phyloP scores from a whole-genome alignment of 2,797 vertebrate genomes.

The Florisuga fusca region DNA sequence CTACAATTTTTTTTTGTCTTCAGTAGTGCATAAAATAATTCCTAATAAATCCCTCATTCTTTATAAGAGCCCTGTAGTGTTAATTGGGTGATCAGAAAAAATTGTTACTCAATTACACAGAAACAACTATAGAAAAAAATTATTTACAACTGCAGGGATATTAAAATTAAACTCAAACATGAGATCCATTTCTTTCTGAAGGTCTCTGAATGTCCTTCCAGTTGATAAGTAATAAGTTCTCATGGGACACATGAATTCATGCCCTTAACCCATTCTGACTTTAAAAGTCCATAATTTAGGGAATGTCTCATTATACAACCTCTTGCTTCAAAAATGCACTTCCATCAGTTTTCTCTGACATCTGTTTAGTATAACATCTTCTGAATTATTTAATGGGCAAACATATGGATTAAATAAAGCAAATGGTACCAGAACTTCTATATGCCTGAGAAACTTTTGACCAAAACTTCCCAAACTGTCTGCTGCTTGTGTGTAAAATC shows the following conservation, averaged over 20 bases:
- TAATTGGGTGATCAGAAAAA: slow-evolving; percentile 26
- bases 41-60: not conserved
- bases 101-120: not conserved
- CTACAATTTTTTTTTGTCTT: not conserved
- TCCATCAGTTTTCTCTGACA: slow-evolving; percentile 57
- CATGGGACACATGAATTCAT: slow-evolving; percentile 65
- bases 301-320: slow-evolving; percentile 52
- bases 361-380: slow-evolving; percentile 62
- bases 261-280: slow-evolving; percentile 68
- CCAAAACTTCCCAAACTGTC: not conserved
- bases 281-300: slow-evolving; percentile 59
- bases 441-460: not conserved
- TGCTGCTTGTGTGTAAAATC: not conserved
- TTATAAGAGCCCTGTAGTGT: not conserved
- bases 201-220: slow-evolving; percentile 51
- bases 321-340: slow-evolving; percentile 63
- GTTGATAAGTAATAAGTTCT: slow-evolving; percentile 67
- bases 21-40: not conserved
- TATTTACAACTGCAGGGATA: slow-evolving; percentile 19
- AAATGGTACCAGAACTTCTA: slow-evolving; percentile 26
- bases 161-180: slow-evolving; percentile 10
- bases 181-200: slow-evolving; percentile 45
- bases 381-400: slow-evolving; percentile 72
- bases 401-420: slow-evolving; percentile 65
- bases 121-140: not conserved